phyloP scores from a whole-genome alignment of 2,888 invertebrate species.

The Galeopsomyia nigrocyanea region DNA sequence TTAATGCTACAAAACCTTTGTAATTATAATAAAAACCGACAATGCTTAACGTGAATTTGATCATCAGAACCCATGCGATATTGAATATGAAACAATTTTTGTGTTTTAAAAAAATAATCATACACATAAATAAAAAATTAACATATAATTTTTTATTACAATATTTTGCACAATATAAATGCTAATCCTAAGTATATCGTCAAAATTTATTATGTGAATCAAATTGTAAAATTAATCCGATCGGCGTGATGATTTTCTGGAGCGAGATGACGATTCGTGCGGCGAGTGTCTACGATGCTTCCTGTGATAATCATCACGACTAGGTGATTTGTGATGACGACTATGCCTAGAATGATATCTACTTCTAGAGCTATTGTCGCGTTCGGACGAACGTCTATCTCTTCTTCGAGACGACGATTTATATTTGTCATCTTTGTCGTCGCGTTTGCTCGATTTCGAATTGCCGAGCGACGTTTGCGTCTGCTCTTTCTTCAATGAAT shows the following conservation, averaged over 20 bases:
- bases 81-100: too few species aligned
- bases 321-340: conserved; percentile 37
- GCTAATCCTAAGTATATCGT: too few species aligned
- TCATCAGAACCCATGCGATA: too few species aligned
- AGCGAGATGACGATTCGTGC: conserved; percentile 40
- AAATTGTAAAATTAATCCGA: too few species aligned
- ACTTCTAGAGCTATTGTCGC: conserved; percentile 27
- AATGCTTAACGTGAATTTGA: too few species aligned
- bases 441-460: conserved; percentile 18
- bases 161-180: conserved; percentile 14
- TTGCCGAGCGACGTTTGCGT: conserved; percentile 13
- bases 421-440: conserved; percentile 25
- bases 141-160: conserved; percentile 21
- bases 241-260: conserved; percentile 42
- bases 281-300: conserved; percentile 40
- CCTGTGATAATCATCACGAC: conserved; percentile 36
- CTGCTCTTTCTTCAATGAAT: conserved; percentile 35
- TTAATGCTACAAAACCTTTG: not conserved
- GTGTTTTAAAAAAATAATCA: conserved; percentile 26
- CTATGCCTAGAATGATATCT: conserved; percentile 32
- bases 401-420: conserved; percentile 20
- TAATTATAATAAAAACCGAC: too few species aligned
- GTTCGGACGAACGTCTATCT: conserved; percentile 25
- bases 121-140: conserved; percentile 34
- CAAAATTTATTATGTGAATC: too few species aligned